phyloP scores from a whole-genome alignment of 1,140 invertebrate species.

The Polyergus mexicanus region DNA sequence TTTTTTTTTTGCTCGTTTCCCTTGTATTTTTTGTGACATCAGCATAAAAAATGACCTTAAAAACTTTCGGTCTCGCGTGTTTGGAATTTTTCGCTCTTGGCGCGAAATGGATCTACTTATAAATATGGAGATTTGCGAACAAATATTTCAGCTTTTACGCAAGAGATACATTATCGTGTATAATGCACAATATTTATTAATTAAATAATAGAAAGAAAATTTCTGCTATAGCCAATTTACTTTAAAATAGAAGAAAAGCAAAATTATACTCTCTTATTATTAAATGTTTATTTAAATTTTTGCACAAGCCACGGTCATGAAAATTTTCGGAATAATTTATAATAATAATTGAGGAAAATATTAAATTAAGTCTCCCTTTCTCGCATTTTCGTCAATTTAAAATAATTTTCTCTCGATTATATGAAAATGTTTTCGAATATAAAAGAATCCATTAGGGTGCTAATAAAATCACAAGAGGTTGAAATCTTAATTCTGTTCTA shows the following conservation, averaged over 20 bases:
- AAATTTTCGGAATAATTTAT: background rate
- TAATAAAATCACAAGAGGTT: conserved; percentile 37
- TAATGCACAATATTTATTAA: background rate
- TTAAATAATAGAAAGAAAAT: background rate
- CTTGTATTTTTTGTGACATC: background rate
- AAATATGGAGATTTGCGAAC: background rate
- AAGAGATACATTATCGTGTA: background rate
- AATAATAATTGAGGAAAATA: background rate
- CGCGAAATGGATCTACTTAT: background rate
- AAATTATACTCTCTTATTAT: background rate
- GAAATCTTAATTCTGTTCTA: conserved; percentile 35
- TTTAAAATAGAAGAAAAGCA: background rate
- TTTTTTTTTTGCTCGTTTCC: background rate
- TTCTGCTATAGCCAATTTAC: background rate
- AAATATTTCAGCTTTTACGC: background rate
- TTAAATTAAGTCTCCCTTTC: background rate
- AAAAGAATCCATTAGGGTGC: conserved; percentile 27
- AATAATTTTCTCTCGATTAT: background rate
- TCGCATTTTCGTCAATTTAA: background rate
- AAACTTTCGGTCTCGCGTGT: background rate
- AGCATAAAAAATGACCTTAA: background rate
- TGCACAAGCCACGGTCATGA: too few species aligned
- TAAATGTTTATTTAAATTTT: conserved; percentile 1
- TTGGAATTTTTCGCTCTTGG: background rate
- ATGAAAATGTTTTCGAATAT: background rate